A percentile compares a stretch with the other conserved stretches of the same genome.
Conservation (phyloP, 1,140 invertebrate genomes). For the Parasteatoda tepidariorum region DNA sequence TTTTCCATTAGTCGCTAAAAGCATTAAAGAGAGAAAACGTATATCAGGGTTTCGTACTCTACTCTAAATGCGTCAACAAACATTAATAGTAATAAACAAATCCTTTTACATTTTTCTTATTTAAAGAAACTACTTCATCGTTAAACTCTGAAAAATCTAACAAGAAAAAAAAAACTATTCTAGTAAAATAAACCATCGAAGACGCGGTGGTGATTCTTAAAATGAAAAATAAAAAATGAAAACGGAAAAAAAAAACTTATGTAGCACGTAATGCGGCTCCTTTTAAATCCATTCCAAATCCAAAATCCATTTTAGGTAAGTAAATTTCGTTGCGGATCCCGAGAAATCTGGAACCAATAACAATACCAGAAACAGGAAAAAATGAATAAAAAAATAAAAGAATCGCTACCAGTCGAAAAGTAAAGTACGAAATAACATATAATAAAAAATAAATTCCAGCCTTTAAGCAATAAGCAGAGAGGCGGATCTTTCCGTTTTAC, state of each 20-base stretch:
- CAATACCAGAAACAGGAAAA: conserved; percentile 19
- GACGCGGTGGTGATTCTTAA: not conserved
- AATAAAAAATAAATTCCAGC: conserved; percentile 16
- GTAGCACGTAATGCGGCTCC: conserved; percentile 41
- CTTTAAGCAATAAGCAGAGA: conserved; percentile 1
- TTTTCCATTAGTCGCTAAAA: not conserved
- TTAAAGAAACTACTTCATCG: not conserved
- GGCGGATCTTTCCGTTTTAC: not conserved
- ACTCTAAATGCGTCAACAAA: not conserved
- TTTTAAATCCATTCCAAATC: conserved; percentile 40
- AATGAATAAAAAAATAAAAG: no score
- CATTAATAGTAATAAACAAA: not conserved
- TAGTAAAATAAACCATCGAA: not conserved
- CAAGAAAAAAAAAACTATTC: not conserved
- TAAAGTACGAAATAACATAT: conserved; percentile 42
- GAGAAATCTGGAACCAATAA: conserved; percentile 14
- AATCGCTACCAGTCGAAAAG: conserved; percentile 43
- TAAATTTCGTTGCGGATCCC: conserved; percentile 45
- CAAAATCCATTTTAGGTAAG: conserved; percentile 54
- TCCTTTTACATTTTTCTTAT: not conserved
- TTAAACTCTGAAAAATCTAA: conserved; percentile 17
- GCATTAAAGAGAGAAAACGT: not conserved
- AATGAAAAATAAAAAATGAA: not conserved
- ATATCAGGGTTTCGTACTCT: not conserved
- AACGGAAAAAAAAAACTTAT: not conserved